Base-by-base conservation (phyloP, 30 jellyfish, hydroid and myxozoan genomes). In the Catostylus mosaicus region DNA sequence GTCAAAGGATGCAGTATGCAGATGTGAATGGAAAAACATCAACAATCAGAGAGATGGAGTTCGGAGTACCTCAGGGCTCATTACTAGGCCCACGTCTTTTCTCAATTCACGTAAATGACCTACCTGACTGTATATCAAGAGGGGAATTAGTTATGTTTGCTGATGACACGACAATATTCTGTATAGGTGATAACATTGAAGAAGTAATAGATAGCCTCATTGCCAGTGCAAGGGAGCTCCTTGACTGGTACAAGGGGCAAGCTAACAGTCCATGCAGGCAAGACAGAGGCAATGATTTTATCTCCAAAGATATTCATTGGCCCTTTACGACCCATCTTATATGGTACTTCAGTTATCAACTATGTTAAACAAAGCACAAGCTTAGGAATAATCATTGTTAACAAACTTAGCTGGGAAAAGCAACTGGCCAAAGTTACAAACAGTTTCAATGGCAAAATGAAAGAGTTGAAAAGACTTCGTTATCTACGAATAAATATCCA, bases 251-350 rank as follows among this genome's bases (percentile, higher is more conserved):
- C 82, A 31, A 69, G 8, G 31, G 38, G 30, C 20, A 27, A 36
- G 50, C 66, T 69, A 69, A 69, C 82, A 74, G 86, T 74, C 16
- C 86, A 74, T 48, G 74, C 75, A 30, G 74, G 73, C 59, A 74
- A 74, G 59, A 52, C 86, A 46, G 86, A 74, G 74, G 86, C 86
- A 74, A 74, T 51, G 75, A 48, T 74, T 31, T 12, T 46, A 47
- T 46, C 56, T 46, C 74, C 86, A 74, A 74, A 74, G 73, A n/a
- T 26, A 30, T 74, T 74, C 30, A 27, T 51, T 46, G 86, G 86
- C 33, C 86, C 86, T 46, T 31, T 74, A 74, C 74, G 86, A 46
- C 86, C 86, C 75, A 52, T 74, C 59, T 52, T 74, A 52, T 74
- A 46, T 74, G 86, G 86, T 14, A 51, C 73, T 8, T 46, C 86